Evolutionary conservation across 64 coral and sea anemone species (phyloP).

Genomic region (Montipora cactus): DNA sequence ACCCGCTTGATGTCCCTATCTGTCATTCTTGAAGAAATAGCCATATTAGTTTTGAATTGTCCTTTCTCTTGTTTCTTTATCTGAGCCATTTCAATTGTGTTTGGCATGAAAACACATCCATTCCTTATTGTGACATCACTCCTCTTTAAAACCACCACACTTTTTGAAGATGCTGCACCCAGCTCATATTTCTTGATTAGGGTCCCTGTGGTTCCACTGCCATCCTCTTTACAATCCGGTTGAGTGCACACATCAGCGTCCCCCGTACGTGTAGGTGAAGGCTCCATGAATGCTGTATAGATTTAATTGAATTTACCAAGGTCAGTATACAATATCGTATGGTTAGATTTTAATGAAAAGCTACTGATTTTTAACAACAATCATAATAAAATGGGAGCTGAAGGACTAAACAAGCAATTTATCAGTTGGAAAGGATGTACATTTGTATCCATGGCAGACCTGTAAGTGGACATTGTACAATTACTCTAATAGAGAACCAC

Average conservation of each 20-base stretch:
- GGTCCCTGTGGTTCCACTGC: neutral
- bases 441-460: no score
- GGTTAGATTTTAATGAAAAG: no score
- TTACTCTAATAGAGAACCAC: no score
- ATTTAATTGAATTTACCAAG: no score
- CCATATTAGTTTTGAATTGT: conserved; percentile 29
- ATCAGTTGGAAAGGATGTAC: no score
- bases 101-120: conserved; percentile 8
- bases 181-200: neutral
- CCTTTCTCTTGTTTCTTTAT: conserved; percentile 15
- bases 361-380: no score
- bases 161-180: neutral
- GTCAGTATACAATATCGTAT: no score
- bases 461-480: no score
- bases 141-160: conserved; percentile 8
- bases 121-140: neutral
- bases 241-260: neutral
- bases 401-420: no score
- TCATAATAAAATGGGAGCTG: no score
- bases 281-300: neutral
- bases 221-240: neutral
- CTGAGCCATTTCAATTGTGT: conserved; percentile 52
- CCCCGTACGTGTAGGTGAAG: neutral
- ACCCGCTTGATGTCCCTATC: neutral
- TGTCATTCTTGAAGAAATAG: conserved; percentile 22